phyloP scores from a whole-genome alignment of 2,797 vertebrate genomes.

The Acestrorhynchus altus region DNA sequence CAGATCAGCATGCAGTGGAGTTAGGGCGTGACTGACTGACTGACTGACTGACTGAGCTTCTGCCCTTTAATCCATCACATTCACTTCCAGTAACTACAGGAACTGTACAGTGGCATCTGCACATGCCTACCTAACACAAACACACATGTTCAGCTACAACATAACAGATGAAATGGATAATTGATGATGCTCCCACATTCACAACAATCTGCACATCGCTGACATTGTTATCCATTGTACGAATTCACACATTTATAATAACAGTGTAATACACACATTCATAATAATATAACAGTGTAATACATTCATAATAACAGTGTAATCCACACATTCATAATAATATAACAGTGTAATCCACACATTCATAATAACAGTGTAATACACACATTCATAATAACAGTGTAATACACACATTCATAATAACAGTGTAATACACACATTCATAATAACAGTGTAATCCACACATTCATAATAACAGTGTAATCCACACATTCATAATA shows the following conservation, averaged over 20 bases:
- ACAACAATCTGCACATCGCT: background rate
- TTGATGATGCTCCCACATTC: background rate
- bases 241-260: too few species aligned
- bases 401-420: too few species aligned
- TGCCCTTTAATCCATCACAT: background rate
- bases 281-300: background rate
- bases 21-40: slow-evolving; percentile 13
- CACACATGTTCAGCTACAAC: background rate
- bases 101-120: background rate
- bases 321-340: background rate
- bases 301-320: too few species aligned
- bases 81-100: background rate
- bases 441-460: too few species aligned
- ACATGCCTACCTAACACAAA: background rate
- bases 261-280: background rate
- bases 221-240: background rate
- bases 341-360: background rate
- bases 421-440: too few species aligned
- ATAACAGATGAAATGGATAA: background rate
- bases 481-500: background rate
- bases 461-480: too few species aligned
- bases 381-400: too few species aligned
- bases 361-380: too few species aligned
- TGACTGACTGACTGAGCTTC: too few species aligned
- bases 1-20: background rate